These are phyloP conservation scores for Acromyrmex heyeri DNA, from an alignment of 1,140 invertebrate species.

Conservation along the genomic window DNA sequence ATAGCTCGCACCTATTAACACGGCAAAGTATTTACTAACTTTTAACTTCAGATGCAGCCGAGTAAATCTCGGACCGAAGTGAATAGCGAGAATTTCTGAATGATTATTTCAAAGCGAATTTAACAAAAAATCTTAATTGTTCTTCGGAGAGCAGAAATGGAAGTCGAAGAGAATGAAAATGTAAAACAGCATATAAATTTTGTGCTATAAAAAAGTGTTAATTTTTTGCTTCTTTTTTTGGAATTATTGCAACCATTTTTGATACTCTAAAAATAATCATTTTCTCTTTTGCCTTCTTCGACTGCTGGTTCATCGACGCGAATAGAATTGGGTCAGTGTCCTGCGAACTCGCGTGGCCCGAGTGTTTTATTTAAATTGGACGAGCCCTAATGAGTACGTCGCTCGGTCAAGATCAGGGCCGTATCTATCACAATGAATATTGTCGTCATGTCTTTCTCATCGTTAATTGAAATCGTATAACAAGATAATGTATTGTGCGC, in stretches of 20 bases:
- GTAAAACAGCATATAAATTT: background rate
- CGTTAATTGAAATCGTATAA: background rate
- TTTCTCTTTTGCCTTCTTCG: background rate
- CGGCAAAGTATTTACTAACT: background rate
- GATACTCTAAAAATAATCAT: background rate
- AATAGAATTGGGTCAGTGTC: constrained; percentile 59
- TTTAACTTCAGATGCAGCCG: background rate
- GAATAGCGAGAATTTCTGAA: background rate
- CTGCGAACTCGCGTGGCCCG: background rate
- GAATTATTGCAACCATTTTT: background rate
- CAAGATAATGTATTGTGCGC: background rate
- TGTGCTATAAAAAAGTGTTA: background rate
- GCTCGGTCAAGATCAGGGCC: constrained; percentile 53
- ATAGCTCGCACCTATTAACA: background rate
- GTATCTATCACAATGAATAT: background rate
- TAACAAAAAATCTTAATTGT: background rate
- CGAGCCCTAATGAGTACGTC: background rate
- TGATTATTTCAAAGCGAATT: background rate
- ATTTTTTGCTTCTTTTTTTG: background rate
- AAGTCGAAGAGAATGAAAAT: background rate
- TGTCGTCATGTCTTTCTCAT: background rate
- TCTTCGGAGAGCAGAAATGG: background rate
- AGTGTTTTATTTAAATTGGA: constrained; percentile 50
- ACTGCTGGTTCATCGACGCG: background rate
- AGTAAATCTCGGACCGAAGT: background rate